phyloP scores from a whole-genome alignment of 2,888 invertebrate species.

The Stratiomys singularior region DNA sequence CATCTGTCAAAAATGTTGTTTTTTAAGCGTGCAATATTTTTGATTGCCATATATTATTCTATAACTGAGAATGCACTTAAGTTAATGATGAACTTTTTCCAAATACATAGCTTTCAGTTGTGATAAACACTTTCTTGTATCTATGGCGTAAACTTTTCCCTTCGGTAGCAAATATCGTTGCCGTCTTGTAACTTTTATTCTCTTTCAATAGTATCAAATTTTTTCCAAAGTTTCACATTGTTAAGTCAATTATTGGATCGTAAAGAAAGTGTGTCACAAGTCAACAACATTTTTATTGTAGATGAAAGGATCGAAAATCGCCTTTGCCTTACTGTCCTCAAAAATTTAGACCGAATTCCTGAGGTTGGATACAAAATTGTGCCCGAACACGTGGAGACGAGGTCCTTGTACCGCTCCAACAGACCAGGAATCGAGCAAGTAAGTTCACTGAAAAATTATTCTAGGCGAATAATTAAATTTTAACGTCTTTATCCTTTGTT shows the following conservation, averaged over 20 bases:
- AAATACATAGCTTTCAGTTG: too few species aligned
- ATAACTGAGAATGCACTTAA: too few species aligned
- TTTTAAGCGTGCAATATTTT: too few species aligned
- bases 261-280: background rate
- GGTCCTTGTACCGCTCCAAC: constrained; percentile 78
- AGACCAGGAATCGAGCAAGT: constrained; percentile 82
- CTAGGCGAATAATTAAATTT: too few species aligned
- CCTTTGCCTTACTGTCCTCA: constrained; percentile 79
- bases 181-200: too few species aligned
- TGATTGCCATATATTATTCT: too few species aligned
- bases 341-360: constrained; percentile 80
- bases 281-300: constrained; percentile 6
- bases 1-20: too few species aligned
- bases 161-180: too few species aligned
- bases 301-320: constrained; percentile 74
- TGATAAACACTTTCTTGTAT: too few species aligned
- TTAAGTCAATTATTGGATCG: background rate
- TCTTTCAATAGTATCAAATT: background rate
- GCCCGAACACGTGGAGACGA: constrained; percentile 92
- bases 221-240: background rate
- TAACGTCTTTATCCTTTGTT: too few species aligned
- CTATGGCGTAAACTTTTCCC: too few species aligned
- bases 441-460: constrained; percentile 1
- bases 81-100: too few species aligned
- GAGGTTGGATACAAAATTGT: constrained; percentile 81